Base-by-base conservation (phyloP, 2,888 invertebrate species). In the Acanthosepion pharaonis region DNA sequence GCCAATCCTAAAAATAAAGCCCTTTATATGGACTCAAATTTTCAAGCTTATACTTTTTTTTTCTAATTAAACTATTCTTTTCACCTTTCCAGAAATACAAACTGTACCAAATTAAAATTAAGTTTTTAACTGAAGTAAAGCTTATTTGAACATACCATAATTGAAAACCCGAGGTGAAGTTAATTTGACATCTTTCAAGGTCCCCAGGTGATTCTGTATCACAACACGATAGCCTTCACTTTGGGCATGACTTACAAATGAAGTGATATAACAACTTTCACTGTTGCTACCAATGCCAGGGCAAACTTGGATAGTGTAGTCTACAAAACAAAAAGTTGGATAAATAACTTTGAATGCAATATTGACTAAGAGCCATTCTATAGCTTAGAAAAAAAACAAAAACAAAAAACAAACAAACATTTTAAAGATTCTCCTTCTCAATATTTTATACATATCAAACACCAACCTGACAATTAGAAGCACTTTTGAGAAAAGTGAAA, bases 161-260 rank as follows among this genome's bases (percentile, higher is more conserved):
- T 98, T 98, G 97, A 99, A 99, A 97, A 99, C 99, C 96, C 99
- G 98, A 91, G 98, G 98, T 94, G 99, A 98, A 18, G 99, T 99
- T 55, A 99, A 98, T 95, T 98, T 98, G 94, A 99, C 98, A 97
- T 98, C 98, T 96, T 98, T 98, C 94, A 99, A 98, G 9, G 99
- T 99, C 25, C 99, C 99, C 95, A 99, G 98, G 97, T 99, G 99
- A 98, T 99, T 99, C 96, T 99, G 98, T 53, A 99, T 99, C 9
- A 99, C 99, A 97, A 99, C 99, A 95, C 99, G 98, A 98, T 98
- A 99, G 2, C 99, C 99, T 97, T 98, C 98, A 96, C 98, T 98
- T 97, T 99, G 99, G 28, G 99, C 99, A 97, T 99, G 98, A 97
- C 99, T 98, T 23, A 99, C 99, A 97, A 99, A 99, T 9, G 99